phyloP scores from a whole-genome alignment of 1,140 invertebrate genomes.

The Drosophila ohnishii region DNA sequence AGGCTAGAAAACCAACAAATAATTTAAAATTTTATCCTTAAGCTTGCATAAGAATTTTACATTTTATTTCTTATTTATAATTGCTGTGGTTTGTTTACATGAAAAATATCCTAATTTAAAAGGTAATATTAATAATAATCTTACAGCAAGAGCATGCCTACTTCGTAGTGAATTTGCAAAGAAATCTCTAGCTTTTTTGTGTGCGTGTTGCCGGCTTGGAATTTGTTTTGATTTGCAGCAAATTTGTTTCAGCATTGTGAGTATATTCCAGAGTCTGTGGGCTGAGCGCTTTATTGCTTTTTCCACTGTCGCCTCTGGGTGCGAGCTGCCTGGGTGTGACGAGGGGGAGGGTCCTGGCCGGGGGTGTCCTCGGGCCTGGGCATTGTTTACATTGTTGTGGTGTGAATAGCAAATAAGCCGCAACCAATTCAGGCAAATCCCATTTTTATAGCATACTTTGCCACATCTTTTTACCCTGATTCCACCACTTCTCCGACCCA shows the following conservation, averaged over 20 bases:
- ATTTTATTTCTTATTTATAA: too few species aligned
- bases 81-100: too few species aligned
- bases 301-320: slow-evolving; percentile 61
- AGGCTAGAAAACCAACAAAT: too few species aligned
- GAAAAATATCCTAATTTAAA: not conserved
- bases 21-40: too few species aligned
- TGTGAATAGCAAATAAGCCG: slow-evolving; percentile 79
- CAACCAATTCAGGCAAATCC: slow-evolving; percentile 57
- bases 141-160: slow-evolving; percentile 13
- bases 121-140: not conserved
- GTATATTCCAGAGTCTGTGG: slow-evolving; percentile 39
- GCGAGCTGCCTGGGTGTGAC: not conserved
- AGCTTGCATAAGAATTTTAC: too few species aligned
- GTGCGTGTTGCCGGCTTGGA: slow-evolving; percentile 40
- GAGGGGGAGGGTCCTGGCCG: slow-evolving; percentile 11
- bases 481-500: slow-evolving; percentile 15
- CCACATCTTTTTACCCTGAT: slow-evolving; percentile 5
- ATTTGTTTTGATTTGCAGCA: slow-evolving; percentile 81
- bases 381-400: slow-evolving; percentile 78
- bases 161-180: not conserved
- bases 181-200: slow-evolving; percentile 30
- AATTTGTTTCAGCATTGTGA: slow-evolving; percentile 70
- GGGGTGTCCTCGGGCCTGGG: slow-evolving; percentile 44
- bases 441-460: slow-evolving; percentile 46
- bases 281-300: slow-evolving; percentile 71